These are phyloP conservation scores for Cheilosia pagana DNA, from an alignment of 2,888 invertebrate species.

Conservation along the genomic window DNA sequence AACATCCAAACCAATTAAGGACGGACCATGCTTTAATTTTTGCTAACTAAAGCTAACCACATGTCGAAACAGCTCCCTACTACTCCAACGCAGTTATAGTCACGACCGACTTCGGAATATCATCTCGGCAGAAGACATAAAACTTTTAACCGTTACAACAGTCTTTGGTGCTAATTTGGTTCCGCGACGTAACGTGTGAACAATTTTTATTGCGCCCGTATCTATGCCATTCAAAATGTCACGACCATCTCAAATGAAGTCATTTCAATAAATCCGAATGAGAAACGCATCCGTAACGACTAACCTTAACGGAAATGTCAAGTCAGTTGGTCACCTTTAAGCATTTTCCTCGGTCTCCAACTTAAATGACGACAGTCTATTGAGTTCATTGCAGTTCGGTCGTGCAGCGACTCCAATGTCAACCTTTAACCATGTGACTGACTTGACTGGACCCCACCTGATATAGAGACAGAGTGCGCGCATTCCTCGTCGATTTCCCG, in stretches of 20 bases:
- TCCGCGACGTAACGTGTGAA: no score
- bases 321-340: no score
- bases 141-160: neutral
- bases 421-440: conserved; percentile 46
- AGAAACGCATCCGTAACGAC: no score
- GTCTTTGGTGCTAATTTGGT: neutral
- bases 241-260: no score
- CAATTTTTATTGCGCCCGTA: no score
- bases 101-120: conserved; percentile 2
- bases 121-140: neutral
- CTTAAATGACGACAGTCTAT: conserved; percentile 10
- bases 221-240: no score
- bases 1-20: no score
- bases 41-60: neutral
- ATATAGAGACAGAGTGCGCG: neutral
- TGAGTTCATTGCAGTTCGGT: conserved; percentile 60
- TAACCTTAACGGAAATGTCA: no score
- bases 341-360: neutral
- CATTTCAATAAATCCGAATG: no score
- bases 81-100: neutral
- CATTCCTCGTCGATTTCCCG: no score
- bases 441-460: conserved; percentile 8
- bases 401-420: conserved; percentile 68
- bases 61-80: neutral
- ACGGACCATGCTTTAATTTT: neutral